Evolutionary conservation across 2,888 invertebrate genomes (phyloP).

Genomic region (Dilophus febrilis): DNA sequence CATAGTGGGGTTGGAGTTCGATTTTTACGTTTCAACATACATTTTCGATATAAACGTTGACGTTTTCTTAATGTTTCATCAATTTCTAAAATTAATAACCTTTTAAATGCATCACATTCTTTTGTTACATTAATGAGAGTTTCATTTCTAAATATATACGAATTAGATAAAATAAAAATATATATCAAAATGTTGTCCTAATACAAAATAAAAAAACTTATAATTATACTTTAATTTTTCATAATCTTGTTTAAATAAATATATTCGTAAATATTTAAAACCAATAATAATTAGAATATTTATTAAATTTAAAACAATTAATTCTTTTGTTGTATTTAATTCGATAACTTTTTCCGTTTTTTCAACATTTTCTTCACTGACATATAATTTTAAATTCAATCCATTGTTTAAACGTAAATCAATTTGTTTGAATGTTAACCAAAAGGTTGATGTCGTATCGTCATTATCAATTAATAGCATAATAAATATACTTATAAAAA

Average conservation of each 20-base stretch:
- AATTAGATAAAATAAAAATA: no score
- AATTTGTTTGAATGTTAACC: conserved; percentile 10
- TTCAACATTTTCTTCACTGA: no score
- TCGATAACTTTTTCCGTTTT: no score
- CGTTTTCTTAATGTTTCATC: background rate
- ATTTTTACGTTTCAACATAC: no score
- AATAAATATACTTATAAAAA: conserved; percentile 4
- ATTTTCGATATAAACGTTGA: background rate
- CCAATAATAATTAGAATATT: background rate
- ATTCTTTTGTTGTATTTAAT: background rate
- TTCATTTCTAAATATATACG: background rate
- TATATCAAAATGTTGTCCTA: background rate
- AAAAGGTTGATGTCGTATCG: conserved; percentile 10
- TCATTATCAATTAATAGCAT: conserved; percentile 8
- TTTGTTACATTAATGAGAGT: background rate
- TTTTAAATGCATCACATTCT: background rate
- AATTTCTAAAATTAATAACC: background rate
- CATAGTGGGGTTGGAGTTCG: no score
- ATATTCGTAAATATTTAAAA: background rate
- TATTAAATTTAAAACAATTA: background rate
- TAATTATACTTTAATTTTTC: background rate
- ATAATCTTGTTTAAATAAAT: background rate
- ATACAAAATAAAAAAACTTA: no score
- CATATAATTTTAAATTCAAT: background rate
- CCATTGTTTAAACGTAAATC: no score